Evolutionary conservation across 2,888 invertebrate species (phyloP), one percentile per base, ranked within the genome.

Genomic region (Fragum fragum): DNA sequence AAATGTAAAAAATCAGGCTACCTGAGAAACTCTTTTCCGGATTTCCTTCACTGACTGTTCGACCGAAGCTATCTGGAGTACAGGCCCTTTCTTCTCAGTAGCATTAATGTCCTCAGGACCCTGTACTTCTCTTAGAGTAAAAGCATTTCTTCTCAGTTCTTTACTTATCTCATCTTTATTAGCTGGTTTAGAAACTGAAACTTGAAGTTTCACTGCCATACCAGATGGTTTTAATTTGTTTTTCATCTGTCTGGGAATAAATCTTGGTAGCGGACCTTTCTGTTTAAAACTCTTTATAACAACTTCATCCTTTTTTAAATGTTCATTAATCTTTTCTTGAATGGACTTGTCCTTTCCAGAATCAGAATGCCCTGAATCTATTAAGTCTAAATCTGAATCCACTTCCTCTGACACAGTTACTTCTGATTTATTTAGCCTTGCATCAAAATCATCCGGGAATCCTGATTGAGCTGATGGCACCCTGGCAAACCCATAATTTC

Each of bases 181-280:
- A 9, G 16, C 63, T 21, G 5, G 16, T 47, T 21, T 26, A 1
- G n/a, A 16, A 23, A 18, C 18, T n/a, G 61, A 6, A 29, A 21
- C 26, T 26, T 26, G 2, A 5, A 21, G 18, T 52, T 42, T 28
- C 7, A 28, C n/a, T 52, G 36, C n/a, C 2, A 11, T 39, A 18
- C 14, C n/a, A n/a, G 47, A 47, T 9, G 59, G 36, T 68, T 75
- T 82, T 52, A 47, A 53, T 73, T 80, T 80, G 21, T 77, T 83
- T 36, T 88, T 53, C 23, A 91, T 88, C 76, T 92, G 92, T 21
- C 92, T 80, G 6, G 92, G 92, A 42, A 92, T 85, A 86, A 92
- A 92, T 72, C 79, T 88, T 18, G 90, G 90, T n/a, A 82, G 72
- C 9, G 87, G 59, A 18, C 83, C 83, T 11, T 73, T 79, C 39